A percentile compares a stretch with the other conserved stretches of the same genome.
Evolutionary conservation across 2,113 vertebrate species (phyloP).

Genomic region (Corythornis cristatus): DNA sequence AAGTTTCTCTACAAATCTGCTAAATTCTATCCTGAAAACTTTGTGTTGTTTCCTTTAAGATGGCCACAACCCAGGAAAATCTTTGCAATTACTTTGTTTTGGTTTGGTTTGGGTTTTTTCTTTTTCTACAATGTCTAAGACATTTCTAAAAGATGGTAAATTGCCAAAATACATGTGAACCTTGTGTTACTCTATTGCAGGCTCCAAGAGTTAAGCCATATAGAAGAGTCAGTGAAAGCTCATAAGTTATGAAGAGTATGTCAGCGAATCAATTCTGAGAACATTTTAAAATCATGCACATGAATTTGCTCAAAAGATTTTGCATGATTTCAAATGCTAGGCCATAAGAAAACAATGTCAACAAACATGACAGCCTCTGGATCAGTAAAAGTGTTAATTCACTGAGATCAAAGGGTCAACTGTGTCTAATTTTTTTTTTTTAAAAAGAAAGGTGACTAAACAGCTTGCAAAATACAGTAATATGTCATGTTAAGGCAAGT

Average conservation of each 20-base stretch:
- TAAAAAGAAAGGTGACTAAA: neutral
- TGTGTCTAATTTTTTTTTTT: neutral
- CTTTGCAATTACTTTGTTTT: neutral
- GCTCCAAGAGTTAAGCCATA: neutral
- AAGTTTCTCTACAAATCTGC: neutral
- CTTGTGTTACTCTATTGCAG: neutral
- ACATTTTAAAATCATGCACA: neutral
- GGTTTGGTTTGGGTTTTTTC: neutral
- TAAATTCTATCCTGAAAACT: neutral
- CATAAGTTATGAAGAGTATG: neutral
- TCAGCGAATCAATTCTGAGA: neutral
- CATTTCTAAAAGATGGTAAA: neutral
- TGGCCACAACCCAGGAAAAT: neutral
- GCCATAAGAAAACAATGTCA: neutral
- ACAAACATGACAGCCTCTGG: neutral
- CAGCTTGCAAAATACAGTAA: neutral
- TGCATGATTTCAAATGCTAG: neutral
- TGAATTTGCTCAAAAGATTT: neutral
- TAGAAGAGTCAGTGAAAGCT: neutral
- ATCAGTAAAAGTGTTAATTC: conserved; percentile 25
- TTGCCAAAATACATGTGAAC: neutral
- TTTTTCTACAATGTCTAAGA: neutral
- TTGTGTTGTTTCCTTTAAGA: neutral
- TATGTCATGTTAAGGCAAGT: conserved; percentile 5
- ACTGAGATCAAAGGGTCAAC: conserved; percentile 11